A percentile compares a stretch with the other conserved stretches of the same genome.
phyloP scores from a whole-genome alignment of 2,113 vertebrate species.

The Ploceus nigricollis region DNA sequence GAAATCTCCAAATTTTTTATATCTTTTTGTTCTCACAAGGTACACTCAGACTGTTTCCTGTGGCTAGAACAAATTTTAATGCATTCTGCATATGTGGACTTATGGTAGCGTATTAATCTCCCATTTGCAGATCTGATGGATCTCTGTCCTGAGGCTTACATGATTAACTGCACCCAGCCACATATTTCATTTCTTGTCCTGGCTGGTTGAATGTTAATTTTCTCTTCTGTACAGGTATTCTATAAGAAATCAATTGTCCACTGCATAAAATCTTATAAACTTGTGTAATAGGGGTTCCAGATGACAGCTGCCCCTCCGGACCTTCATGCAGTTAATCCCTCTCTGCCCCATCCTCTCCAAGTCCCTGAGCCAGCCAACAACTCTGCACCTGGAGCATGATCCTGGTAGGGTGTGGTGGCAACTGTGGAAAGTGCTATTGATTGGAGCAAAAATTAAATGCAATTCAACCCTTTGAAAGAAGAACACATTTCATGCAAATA shows the following conservation, averaged over 20 bases:
- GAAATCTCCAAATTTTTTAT: background rate
- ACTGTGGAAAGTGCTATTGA: background rate
- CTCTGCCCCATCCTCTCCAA: background rate
- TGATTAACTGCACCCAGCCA: slow-evolving; percentile 18
- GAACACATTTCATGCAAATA: background rate
- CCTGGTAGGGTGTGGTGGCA: background rate
- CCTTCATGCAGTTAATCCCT: background rate
- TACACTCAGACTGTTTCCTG: background rate
- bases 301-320: background rate
- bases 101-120: background rate
- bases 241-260: slow-evolving; percentile 32
- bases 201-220: slow-evolving; percentile 43
- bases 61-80: background rate
- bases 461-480: background rate
- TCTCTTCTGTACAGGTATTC: background rate
- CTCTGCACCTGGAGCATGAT: background rate
- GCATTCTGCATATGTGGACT: background rate
- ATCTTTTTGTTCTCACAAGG: background rate
- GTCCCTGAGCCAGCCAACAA: background rate
- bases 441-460: background rate
- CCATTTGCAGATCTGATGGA: slow-evolving; percentile 25
- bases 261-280: background rate
- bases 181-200: slow-evolving; percentile 39
- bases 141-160: slow-evolving; percentile 23
- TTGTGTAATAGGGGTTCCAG: background rate